Percentiles rank a stretch among this genome's conserved stretches.
Conservation (phyloP, 2,888 invertebrate species). For the Himalopsyche anomala region DNA sequence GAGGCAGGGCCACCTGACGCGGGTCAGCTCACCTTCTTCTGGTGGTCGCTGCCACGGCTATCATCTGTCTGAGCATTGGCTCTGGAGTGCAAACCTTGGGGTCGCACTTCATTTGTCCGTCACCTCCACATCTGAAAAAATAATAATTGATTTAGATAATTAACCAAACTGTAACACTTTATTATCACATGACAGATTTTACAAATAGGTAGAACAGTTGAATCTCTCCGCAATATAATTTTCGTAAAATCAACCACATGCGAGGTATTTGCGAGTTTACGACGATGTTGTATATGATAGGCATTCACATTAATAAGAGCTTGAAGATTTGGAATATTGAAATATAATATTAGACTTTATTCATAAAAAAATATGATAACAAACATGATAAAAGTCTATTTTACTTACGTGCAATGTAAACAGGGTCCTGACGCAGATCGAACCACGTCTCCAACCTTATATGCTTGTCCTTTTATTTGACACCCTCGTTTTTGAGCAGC, state of each 20-base stretch:
- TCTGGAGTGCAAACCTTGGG: constrained; percentile 93
- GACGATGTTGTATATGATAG: background rate
- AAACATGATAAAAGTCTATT: constrained; percentile 1
- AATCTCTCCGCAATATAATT: too few species aligned
- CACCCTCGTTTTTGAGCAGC: constrained; percentile 87
- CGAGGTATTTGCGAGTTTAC: too few species aligned
- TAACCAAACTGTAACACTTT: background rate
- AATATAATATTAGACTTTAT: too few species aligned
- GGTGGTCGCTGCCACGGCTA: constrained; percentile 87
- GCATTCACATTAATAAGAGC: too few species aligned
- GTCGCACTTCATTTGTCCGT: constrained; percentile 96
- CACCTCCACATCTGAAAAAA: constrained; percentile 87
- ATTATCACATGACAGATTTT: too few species aligned
- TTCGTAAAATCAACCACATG: too few species aligned
- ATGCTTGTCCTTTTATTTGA: constrained; percentile 89
- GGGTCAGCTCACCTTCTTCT: constrained; percentile 80
- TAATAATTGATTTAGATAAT: constrained; percentile 52
- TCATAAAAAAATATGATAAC: background rate
- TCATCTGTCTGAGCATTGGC: constrained; percentile 93
- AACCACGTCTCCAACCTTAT: constrained; percentile 90
- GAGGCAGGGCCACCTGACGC: constrained; percentile 48
- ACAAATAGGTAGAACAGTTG: too few species aligned
- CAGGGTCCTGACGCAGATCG: constrained; percentile 93
- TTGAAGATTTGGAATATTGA: too few species aligned
- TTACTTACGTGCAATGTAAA: constrained; percentile 94